These are phyloP conservation scores for Chiridota heheva DNA, from an alignment of 35 echinoderm and acorn worm genomes.

Conservation along the genomic window DNA sequence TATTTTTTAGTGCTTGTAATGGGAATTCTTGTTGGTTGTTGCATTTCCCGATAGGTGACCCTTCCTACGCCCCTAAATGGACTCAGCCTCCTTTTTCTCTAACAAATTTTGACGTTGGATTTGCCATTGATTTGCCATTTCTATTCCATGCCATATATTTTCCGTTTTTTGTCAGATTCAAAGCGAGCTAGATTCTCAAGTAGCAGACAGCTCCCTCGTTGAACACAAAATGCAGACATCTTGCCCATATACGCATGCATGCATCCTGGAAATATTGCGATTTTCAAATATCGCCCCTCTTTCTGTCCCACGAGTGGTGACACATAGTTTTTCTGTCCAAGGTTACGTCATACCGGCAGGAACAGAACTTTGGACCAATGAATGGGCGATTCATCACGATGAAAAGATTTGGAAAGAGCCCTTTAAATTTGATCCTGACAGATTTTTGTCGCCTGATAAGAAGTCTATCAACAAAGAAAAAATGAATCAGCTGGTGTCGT, in stretches of 20 bases:
- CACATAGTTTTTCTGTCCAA: conserved; percentile 31
- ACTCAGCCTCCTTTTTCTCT: no score
- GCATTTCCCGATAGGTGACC: no score
- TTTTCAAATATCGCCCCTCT: conserved; percentile 17
- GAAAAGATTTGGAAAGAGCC: conserved; percentile 51
- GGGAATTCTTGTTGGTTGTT: no score
- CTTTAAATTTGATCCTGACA: conserved; percentile 30
- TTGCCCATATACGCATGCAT: conserved; percentile 67
- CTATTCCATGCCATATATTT: no score
- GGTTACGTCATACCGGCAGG: conserved; percentile 79
- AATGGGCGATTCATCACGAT: conserved; percentile 70
- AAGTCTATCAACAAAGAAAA: conserved; percentile 17
- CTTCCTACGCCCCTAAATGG: no score
- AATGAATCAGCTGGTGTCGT: conserved; percentile 39
- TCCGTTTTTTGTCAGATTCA: no score
- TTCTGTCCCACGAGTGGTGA: conserved; percentile 60
- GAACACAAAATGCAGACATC: no score
- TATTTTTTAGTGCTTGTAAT: no score
- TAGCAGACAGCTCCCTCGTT: no score
- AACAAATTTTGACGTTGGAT: no score
- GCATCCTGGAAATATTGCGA: conserved; percentile 57
- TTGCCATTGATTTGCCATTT: no score
- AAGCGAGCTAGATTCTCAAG: no score
- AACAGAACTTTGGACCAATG: conserved; percentile 62
- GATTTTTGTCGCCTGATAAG: conserved; percentile 49